Evolutionary conservation across 2,888 invertebrate species (phyloP).

Genomic region (Oxycera nigricornis): DNA sequence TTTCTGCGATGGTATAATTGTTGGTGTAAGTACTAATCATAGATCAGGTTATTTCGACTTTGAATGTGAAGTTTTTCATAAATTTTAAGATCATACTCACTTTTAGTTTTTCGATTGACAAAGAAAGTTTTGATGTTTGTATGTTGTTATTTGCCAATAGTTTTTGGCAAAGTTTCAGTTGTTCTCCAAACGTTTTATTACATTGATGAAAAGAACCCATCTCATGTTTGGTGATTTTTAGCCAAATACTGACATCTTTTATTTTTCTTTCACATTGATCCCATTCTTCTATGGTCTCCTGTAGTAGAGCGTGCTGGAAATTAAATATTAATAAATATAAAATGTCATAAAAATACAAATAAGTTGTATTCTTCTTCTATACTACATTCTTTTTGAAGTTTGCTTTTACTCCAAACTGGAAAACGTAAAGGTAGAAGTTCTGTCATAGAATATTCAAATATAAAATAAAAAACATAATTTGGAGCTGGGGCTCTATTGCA

Average conservation of each 20-base stretch:
- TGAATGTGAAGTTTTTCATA: too few species aligned
- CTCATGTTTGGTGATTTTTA: conserved; percentile 81
- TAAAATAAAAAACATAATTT: too few species aligned
- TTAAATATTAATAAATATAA: background rate
- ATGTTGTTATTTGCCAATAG: conserved; percentile 85
- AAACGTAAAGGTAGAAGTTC: too few species aligned
- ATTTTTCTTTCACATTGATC: conserved; percentile 94
- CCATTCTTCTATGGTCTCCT: conserved; percentile 95
- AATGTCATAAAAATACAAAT: background rate
- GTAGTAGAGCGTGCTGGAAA: conserved; percentile 79
- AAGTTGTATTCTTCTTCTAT: too few species aligned
- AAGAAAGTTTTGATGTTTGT: conserved; percentile 86
- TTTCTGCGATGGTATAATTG: too few species aligned
- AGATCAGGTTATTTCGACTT: too few species aligned
- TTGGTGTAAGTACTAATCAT: too few species aligned
- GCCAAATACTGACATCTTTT: conserved; percentile 87
- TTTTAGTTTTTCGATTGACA: conserved; percentile 90
- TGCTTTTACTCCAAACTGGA: too few species aligned
- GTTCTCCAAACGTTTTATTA: conserved; percentile 87
- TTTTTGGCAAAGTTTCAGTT: conserved; percentile 85
- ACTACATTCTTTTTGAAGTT: too few species aligned
- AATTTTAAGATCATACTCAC: too few species aligned
- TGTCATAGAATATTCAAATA: too few species aligned
- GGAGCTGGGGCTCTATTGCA: too few species aligned
- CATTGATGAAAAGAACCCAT: conserved; percentile 83